Base-by-base conservation (phyloP, 2,113 vertebrate genomes). In the Actenoides hombroni region DNA sequence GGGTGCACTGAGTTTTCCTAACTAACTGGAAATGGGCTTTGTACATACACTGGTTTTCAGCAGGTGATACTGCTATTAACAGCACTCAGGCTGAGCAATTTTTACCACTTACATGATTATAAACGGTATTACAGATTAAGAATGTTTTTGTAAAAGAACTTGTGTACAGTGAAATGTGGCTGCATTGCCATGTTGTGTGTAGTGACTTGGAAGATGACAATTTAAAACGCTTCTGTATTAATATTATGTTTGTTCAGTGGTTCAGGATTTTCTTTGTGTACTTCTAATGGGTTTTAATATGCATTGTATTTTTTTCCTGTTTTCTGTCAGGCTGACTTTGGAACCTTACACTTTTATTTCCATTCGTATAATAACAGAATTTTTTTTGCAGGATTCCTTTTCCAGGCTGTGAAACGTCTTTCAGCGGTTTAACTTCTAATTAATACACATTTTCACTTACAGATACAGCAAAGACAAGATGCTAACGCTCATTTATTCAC, bases 381-480 rank as follows among this genome's bases (percentile, higher is more conserved):
- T 89, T 92, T 53, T 54, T 92, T 91, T 74, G 2, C 92, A 97
- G 97, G 63, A 35, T 73, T 83, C 86, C 48, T 91, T 69, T 83
- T 94, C 35, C 86, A 93, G 94, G 19, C 10, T 3, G 29, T n/a
- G 73, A 61, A 78, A 87, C 10, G 0, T 69, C 64, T 81, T 73
- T 61, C 76, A 82, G 1, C 12, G 0, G 20, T 76, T 88, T 44
- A 83, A 60, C 60, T 74, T n/a, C 5, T 63, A 68, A 68, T 89
- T 91, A 80, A 94, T 63, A 16, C 37, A 39, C 8, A 12, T 74
- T 97, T 96, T 90, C 19, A 48, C 73, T 98, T 98, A 21, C 97
- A 98, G 98, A 89, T 90, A 24, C 79, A 49, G 42, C 89, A 35
- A 8, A 90, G 65, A n/a, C 60, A 39, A 74, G 46, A 54, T 46